Evolutionary conservation across 37 sponge, comb jelly and placozoan genomes (phyloP).

Genomic region (Geodia barretti): DNA sequence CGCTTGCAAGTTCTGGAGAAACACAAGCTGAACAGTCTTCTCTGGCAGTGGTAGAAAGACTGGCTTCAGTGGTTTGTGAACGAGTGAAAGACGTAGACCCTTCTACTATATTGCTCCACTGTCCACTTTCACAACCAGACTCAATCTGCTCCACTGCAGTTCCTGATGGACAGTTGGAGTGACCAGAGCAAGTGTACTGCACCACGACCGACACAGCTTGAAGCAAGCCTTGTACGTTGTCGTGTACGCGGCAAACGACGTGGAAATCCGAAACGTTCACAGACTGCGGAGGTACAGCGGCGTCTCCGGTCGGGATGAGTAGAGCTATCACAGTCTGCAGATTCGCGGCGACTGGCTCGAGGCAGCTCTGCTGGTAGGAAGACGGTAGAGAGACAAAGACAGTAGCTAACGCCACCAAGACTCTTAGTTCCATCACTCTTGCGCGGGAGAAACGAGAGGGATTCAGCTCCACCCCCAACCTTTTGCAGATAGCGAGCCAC

Average conservation of each 20-base stretch:
- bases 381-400: too few species aligned
- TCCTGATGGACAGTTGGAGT: not conserved
- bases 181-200: not conserved
- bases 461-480: too few species aligned
- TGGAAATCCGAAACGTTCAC: not conserved
- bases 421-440: too few species aligned
- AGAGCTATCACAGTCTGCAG: too few species aligned
- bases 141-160: not conserved
- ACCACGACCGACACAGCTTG: not conserved
- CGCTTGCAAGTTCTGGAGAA: not conserved
- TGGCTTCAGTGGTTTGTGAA: not conserved
- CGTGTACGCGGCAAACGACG: not conserved
- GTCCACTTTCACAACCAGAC: not conserved
- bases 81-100: not conserved
- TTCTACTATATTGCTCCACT: not conserved
- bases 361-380: too few species aligned
- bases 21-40: not conserved
- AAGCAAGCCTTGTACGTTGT: not conserved
- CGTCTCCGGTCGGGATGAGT: too few species aligned
- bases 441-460: too few species aligned
- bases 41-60: not conserved
- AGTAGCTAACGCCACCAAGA: too few species aligned
- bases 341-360: too few species aligned
- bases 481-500: too few species aligned
- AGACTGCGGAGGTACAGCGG: too few species aligned